A percentile compares a stretch with the other conserved stretches of the same genome.
Conservation (phyloP, 2,888 invertebrate species). For the Trissoscelio sp. region DNA sequence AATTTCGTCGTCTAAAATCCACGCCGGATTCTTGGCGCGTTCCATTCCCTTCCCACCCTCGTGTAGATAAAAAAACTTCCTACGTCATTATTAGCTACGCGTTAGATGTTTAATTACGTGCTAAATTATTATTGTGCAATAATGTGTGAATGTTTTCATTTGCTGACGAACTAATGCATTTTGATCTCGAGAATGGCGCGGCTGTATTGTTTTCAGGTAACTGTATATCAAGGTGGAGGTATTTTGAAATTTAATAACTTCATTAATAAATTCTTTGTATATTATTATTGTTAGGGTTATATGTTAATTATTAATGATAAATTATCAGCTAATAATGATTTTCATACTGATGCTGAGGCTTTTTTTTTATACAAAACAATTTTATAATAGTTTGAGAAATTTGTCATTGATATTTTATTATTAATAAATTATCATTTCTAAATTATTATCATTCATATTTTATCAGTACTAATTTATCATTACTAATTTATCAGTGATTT, state of each 20-base stretch:
- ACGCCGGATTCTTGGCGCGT: conserved; percentile 21
- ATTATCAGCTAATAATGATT: too few relatives aligned
- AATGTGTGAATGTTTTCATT: conserved; percentile 52
- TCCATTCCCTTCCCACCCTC: conserved; percentile 32
- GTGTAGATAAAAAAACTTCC: conserved; percentile 1
- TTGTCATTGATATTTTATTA: too few relatives aligned
- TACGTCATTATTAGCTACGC: conserved; percentile 10
- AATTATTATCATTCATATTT: too few relatives aligned
- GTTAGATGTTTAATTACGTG: conserved; percentile 39
- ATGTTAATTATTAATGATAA: too few relatives aligned
- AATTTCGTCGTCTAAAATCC: conserved; percentile 21
- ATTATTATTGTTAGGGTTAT: background rate
- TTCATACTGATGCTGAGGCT: too few relatives aligned
- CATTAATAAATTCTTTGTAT: background rate
- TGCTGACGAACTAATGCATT: background rate
- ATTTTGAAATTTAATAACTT: conserved; percentile 6
- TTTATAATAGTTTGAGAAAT: too few relatives aligned
- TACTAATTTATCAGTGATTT: too few relatives aligned
- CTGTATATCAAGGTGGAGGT: background rate
- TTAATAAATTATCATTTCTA: too few relatives aligned
- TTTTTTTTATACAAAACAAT: too few relatives aligned
- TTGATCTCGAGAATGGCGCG: background rate
- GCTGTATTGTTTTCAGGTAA: conserved; percentile 5
- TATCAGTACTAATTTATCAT: too few relatives aligned
- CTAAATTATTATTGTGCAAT: conserved; percentile 44